Base-by-base conservation (phyloP, 2,113 vertebrate species). In the Upupa epops region DNA sequence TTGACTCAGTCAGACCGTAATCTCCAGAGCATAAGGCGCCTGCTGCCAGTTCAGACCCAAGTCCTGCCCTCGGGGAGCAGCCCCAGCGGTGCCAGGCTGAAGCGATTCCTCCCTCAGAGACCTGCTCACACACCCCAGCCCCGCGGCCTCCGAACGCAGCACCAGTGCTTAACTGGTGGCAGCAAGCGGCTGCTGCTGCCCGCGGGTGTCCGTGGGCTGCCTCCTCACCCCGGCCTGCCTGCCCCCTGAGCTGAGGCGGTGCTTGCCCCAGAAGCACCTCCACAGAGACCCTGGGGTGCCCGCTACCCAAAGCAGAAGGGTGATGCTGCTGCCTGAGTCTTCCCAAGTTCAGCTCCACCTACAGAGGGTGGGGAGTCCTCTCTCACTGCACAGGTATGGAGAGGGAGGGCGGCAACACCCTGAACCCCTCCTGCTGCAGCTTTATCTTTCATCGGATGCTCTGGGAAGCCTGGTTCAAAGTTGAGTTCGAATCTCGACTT, bases 151-250 rank as follows among this genome's bases (percentile, higher is more conserved):
- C 3, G 0, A 74, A 4, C 21, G 2, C 32, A 61, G 40, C 40
- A 42, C 16, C 31, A 12, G 31, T 1, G 5, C 5, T 3, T 8
- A 9, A 32, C 28, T 9, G 49, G 54, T 61, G 54, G 15, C 42
- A 64, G 65, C 0, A 3, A 56, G 55, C 0, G 0, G 18, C 22
- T 4, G 0, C 6, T 2, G 34, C 29, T 70, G 49, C 55, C 46
- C 40, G 22, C 1, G 1, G 29, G 1, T 8, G 11, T 21, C 59
- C 22, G 15, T 32, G 10, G 13, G 24, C 59, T 25, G 13, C 37
- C 46, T 24, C 49, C 69, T 65, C 17, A 0, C 7, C 40, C 26
- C 1, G 0, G 2, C 17, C 3, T 1, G n/a, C 36, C 55, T 32
- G 5, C 3, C 45, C 6, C 17, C 25, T 34, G 3, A 45, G 17